phyloP scores from a whole-genome alignment of 2,888 invertebrate genomes.

The Steinernema carpocapsae region DNA sequence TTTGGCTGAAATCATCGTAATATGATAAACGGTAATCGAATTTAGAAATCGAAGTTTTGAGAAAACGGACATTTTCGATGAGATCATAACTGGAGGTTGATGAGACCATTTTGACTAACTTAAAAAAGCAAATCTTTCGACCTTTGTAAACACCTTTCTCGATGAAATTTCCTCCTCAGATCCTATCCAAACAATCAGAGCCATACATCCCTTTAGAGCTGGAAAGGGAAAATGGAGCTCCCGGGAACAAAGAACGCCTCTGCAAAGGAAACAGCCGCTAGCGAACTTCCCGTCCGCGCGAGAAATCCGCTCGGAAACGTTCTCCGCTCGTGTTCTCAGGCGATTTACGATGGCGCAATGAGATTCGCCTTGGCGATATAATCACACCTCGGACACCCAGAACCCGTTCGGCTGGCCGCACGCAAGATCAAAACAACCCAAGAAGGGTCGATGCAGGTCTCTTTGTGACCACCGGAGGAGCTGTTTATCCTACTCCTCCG shows the following conservation, averaged over 20 bases:
- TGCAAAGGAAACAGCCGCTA: neutral
- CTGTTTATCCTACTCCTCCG: neutral
- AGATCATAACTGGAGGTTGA: neutral
- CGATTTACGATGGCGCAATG: conserved; percentile 31
- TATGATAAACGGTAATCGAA: neutral
- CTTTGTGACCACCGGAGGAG: too few species aligned
- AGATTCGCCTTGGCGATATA: neutral
- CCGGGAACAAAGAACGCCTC: neutral
- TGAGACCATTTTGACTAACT: neutral
- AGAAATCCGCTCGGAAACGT: conserved; percentile 20
- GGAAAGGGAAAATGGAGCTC: conserved; percentile 28
- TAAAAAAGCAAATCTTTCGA: neutral
- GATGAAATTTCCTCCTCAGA: neutral
- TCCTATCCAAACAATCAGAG: too few species aligned
- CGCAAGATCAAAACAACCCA: too few species aligned
- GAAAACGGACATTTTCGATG: neutral
- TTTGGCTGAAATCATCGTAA: neutral
- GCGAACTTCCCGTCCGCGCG: neutral
- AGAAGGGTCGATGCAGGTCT: neutral
- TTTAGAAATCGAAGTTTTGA: neutral
- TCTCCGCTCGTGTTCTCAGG: conserved; percentile 15
- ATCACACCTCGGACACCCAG: neutral
- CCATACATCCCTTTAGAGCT: neutral
- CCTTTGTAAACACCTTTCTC: neutral
- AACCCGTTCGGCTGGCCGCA: neutral